Evolutionary conservation across 2,888 invertebrate species (phyloP).

Genomic region (Rapana venosa): DNA sequence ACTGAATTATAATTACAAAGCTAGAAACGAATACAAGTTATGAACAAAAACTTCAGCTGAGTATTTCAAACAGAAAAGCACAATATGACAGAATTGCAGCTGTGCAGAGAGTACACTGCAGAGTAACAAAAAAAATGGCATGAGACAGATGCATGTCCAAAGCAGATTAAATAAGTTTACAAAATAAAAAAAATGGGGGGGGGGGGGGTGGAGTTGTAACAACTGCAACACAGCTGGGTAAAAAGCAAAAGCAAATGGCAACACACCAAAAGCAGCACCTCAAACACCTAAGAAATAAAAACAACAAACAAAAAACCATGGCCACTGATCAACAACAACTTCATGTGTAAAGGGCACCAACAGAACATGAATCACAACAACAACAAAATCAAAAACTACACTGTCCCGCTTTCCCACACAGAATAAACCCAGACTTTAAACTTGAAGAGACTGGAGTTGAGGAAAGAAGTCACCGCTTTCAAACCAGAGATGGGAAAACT

Average conservation of each 20-base stretch:
- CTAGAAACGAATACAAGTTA: too few relatives aligned
- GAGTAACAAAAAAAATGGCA: background rate
- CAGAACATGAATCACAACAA: background rate
- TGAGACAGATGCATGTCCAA: conserved; percentile 10
- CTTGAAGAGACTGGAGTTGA: too few relatives aligned
- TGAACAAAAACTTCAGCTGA: too few relatives aligned
- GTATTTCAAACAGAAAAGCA: too few relatives aligned
- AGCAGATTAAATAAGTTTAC: background rate
- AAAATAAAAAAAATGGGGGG: background rate
- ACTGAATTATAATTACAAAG: too few relatives aligned
- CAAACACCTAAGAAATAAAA: too few relatives aligned
- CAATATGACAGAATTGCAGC: too few relatives aligned
- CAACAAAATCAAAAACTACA: background rate
- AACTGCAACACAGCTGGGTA: background rate
- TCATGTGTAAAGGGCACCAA: background rate
- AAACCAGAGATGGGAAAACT: too few relatives aligned
- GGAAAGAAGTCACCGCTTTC: too few relatives aligned
- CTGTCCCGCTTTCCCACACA: background rate
- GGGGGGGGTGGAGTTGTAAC: background rate
- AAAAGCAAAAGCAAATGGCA: background rate
- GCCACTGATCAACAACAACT: background rate
- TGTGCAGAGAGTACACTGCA: too few relatives aligned
- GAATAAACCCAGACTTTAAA: too few relatives aligned
- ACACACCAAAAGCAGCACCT: background rate
- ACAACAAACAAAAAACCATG: too few relatives aligned